phyloP scores from a whole-genome alignment of 2,113 vertebrate species.

The Callipepla squamata region DNA sequence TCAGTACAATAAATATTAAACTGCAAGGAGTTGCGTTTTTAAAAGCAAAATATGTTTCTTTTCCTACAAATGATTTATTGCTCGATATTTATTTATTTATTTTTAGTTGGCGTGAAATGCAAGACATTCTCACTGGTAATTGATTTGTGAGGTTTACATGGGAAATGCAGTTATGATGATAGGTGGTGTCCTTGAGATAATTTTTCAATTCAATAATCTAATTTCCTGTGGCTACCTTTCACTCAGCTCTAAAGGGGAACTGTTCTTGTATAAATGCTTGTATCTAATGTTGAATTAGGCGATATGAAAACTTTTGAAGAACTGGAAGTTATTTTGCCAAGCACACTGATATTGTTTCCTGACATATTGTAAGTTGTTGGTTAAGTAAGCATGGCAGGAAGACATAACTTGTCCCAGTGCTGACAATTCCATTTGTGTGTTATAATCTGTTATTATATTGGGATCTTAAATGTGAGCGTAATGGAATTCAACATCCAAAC shows the following conservation, averaged over 20 bases:
- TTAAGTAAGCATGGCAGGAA: not conserved
- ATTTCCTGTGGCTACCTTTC: not conserved
- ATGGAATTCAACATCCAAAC: not conserved
- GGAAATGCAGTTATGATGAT: not conserved
- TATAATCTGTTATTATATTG: not conserved
- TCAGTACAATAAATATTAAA: not conserved
- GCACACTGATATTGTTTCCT: not conserved
- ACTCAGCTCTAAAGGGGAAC: not conserved
- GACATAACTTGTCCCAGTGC: not conserved
- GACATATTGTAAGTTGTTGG: not conserved
- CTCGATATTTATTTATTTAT: not conserved
- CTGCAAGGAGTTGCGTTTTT: not conserved
- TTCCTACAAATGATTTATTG: not conserved
- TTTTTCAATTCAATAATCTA: not conserved
- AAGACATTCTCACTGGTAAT: not conserved
- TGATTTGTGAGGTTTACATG: not conserved
- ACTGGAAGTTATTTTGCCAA: not conserved
- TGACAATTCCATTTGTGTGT: not conserved
- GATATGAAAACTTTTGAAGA: not conserved
- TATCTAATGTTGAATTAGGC: not conserved
- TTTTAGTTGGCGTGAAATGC: not conserved
- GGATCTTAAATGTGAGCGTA: not conserved
- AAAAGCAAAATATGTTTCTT: not conserved
- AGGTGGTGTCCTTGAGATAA: not conserved
- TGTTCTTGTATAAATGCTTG: not conserved